A percentile compares a stretch with the other conserved stretches of the same genome.
Evolutionary conservation across 2,888 invertebrate species (phyloP).

Genomic region (Dicyrtoma fusca): DNA sequence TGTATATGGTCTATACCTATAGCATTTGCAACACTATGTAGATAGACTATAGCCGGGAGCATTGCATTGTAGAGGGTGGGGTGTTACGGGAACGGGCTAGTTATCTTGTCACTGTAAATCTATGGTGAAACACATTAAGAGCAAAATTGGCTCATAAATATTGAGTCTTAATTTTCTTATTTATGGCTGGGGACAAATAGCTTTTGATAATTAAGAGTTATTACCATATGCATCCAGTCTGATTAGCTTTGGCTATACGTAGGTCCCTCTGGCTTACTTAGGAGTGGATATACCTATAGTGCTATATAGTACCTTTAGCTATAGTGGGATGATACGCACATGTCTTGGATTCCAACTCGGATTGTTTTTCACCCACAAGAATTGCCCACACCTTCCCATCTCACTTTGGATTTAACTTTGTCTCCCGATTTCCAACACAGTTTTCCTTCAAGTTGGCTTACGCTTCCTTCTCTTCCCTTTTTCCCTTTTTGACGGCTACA

Average conservation of each 20-base stretch:
- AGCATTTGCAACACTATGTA: too few relatives aligned
- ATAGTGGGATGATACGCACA: too few relatives aligned
- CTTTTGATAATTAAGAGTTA: constrained; percentile 57
- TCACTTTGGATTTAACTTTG: too few relatives aligned
- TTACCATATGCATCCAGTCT: constrained; percentile 37
- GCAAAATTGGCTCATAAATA: constrained; percentile 57
- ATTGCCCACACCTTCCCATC: neutral
- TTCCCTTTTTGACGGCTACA: too few relatives aligned
- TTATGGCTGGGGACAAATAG: constrained; percentile 57
- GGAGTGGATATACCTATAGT: neutral
- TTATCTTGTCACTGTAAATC: constrained; percentile 47
- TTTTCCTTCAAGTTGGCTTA: too few relatives aligned
- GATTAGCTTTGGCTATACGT: neutral
- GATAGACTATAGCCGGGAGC: too few relatives aligned
- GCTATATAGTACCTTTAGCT: neutral
- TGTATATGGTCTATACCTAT: too few relatives aligned
- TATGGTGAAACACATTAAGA: constrained; percentile 30
- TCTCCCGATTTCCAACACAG: too few relatives aligned
- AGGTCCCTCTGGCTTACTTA: too few relatives aligned
- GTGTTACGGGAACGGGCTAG: constrained; percentile 18
- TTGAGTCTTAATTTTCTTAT: constrained; percentile 57
- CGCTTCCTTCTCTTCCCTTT: too few relatives aligned
- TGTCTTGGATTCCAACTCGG: constrained; percentile 13
- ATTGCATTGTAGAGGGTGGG: too few relatives aligned
- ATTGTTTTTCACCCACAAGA: neutral